phyloP scores from a whole-genome alignment of 2,888 invertebrate genomes.

The Malthinus flaveolus region DNA sequence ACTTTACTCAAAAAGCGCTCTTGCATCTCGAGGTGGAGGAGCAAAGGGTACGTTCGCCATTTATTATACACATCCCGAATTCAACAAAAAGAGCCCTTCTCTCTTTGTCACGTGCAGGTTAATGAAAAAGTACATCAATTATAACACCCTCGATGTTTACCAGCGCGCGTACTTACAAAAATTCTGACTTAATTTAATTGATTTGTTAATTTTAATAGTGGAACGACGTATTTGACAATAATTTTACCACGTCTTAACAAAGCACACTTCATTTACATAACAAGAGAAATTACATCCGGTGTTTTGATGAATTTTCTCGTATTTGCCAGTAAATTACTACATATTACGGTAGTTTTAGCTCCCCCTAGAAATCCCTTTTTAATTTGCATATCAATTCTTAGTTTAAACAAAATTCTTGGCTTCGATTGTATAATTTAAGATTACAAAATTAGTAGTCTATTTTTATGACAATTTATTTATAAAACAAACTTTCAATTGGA shows the following conservation, averaged over 20 bases:
- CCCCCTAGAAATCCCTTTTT: conserved; percentile 10
- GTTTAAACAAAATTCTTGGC: too few species aligned
- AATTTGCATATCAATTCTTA: conserved; percentile 18
- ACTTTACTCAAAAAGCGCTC: conserved; percentile 26
- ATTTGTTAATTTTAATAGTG: conserved; percentile 4
- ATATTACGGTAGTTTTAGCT: conserved; percentile 17
- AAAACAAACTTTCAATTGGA: conserved; percentile 14
- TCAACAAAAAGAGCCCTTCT: conserved; percentile 14
- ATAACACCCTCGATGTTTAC: conserved; percentile 18
- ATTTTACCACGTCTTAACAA: conserved; percentile 17
- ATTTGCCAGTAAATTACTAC: conserved; percentile 22
- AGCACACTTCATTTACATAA: conserved; percentile 20
- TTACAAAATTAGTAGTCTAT: conserved; percentile 8
- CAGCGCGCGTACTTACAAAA: conserved; percentile 1
- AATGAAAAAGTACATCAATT: conserved; percentile 24
- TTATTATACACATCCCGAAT: conserved; percentile 13
- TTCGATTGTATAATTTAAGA: conserved; percentile 1
- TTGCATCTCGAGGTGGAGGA: conserved; percentile 15
- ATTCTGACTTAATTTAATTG: neutral
- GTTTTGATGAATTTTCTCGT: conserved; percentile 26
- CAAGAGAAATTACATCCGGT: conserved; percentile 22
- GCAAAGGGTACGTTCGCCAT: conserved; percentile 13
- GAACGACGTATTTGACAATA: conserved; percentile 9
- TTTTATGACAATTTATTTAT: conserved; percentile 9
- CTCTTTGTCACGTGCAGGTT: conserved; percentile 20